A percentile compares a stretch with the other conserved stretches of the same genome.
phyloP scores from a whole-genome alignment of 2,113 vertebrate genomes.

The Sceloporus tristichus region DNA sequence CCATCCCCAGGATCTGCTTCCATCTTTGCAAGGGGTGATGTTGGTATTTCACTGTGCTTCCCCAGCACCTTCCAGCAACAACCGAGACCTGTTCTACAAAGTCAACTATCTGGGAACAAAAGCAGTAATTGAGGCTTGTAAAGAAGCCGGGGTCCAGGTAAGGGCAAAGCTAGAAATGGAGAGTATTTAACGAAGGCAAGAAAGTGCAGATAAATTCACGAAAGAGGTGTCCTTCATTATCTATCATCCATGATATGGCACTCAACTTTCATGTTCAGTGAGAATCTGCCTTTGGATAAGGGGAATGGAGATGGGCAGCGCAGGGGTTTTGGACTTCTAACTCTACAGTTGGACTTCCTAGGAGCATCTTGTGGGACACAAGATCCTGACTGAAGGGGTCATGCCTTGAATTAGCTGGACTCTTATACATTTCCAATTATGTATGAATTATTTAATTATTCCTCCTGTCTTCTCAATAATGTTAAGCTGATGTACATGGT shows the following conservation, averaged over 20 bases:
- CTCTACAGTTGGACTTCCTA: not conserved
- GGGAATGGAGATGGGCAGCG: not conserved
- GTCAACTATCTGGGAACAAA: constrained; percentile 92
- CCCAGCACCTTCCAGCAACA: constrained; percentile 87
- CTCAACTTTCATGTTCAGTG: too few species aligned
- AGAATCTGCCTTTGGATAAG: not conserved
- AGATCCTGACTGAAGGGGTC: not conserved
- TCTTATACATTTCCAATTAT: not conserved
- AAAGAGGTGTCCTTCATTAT: not conserved
- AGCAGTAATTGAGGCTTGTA: constrained; percentile 88
- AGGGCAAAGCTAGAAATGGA: not conserved
- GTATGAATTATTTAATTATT: too few species aligned
- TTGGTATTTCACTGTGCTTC: constrained; percentile 96
- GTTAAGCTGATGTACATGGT: not conserved
- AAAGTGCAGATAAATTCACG: not conserved
- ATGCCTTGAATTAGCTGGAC: not conserved
- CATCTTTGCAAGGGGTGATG: constrained; percentile 84
- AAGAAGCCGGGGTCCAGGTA: constrained; percentile 92
- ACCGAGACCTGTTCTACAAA: constrained; percentile 88
- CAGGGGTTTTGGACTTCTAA: too few species aligned
- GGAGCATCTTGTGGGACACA: not conserved
- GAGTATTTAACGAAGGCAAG: not conserved
- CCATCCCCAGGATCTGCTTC: constrained; percentile 84
- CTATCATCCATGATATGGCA: not conserved
- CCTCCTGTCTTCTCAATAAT: not conserved